Percentiles rank a stretch among this genome's conserved stretches.
Evolutionary conservation across 2,888 invertebrate species (phyloP).

Genomic region (Drepana falcataria): DNA sequence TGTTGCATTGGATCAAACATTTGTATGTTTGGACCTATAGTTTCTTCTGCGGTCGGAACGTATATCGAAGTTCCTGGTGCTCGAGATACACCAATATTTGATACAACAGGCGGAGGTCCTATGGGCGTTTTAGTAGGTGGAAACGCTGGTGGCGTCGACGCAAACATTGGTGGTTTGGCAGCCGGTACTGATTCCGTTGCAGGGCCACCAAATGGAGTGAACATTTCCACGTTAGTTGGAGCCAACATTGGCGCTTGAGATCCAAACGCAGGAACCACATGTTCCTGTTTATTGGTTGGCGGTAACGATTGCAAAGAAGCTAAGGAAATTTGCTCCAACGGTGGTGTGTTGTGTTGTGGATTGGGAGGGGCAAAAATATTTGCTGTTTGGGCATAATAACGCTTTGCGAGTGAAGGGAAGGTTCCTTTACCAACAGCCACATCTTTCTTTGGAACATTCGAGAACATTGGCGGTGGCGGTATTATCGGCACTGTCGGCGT

Average conservation of each 20-base stretch:
- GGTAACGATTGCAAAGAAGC: constrained; percentile 2
- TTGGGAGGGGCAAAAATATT: constrained; percentile 54
- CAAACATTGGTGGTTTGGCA: background rate
- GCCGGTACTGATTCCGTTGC: background rate
- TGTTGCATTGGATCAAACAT: background rate
- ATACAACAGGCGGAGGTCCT: background rate
- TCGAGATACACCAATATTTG: background rate
- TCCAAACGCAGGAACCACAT: background rate
- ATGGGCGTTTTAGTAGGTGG: background rate
- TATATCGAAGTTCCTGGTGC: background rate
- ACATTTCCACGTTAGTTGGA: constrained; percentile 2
- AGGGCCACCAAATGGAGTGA: background rate
- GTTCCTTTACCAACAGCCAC: constrained; percentile 40
- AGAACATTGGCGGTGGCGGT: constrained; percentile 68
- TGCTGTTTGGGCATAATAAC: constrained; percentile 47
- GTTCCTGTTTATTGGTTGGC: background rate
- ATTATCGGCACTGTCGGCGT: constrained; percentile 28
- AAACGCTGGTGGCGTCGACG: background rate
- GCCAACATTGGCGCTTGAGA: constrained; percentile 4
- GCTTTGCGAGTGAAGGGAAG: constrained; percentile 64
- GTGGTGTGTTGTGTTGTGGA: background rate
- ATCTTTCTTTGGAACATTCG: constrained; percentile 37
- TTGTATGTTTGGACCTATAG: background rate
- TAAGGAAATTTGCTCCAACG: constrained; percentile 4
- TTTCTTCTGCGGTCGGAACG: background rate